phyloP scores from a whole-genome alignment of 2,797 vertebrate species.

The Danio choprae region DNA sequence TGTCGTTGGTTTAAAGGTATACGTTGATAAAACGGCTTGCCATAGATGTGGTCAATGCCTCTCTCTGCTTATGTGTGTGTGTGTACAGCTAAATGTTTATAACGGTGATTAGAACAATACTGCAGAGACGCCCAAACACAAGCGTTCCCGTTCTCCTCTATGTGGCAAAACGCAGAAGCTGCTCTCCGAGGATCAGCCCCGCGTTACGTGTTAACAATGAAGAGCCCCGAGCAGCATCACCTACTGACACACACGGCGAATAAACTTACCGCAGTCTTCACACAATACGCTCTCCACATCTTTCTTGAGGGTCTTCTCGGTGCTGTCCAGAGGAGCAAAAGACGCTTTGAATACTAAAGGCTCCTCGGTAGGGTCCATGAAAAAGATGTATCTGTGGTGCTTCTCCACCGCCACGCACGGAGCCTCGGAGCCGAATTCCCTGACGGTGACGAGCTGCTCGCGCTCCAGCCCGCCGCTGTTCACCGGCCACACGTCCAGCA shows the following conservation, averaged over 20 bases:
- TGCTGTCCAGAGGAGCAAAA: constrained; percentile 91
- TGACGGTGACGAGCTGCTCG: constrained; percentile 95
- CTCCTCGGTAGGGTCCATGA: constrained; percentile 96
- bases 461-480: constrained; percentile 92
- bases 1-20: background rate
- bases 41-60: constrained; percentile 40
- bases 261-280: constrained; percentile 95
- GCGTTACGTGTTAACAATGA: constrained; percentile 38
- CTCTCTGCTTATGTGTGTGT: background rate
- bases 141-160: constrained; percentile 25
- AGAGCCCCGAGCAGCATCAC: constrained; percentile 5
- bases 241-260: constrained; percentile 41
- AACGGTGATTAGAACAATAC: constrained; percentile 57
- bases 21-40: background rate
- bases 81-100: constrained; percentile 57
- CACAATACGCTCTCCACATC: constrained; percentile 95
- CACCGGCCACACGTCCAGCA: constrained; percentile 93
- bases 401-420: constrained; percentile 92
- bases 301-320: constrained; percentile 91
- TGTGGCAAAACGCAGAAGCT: constrained; percentile 23
- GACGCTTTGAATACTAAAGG: constrained; percentile 92
- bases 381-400: constrained; percentile 97
- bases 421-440: constrained; percentile 85
- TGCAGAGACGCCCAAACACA: constrained; percentile 60
- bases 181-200: background rate